phyloP scores from a whole-genome alignment of 37 sponge, comb jelly and placozoan genomes.

The Beroe ovata region DNA sequence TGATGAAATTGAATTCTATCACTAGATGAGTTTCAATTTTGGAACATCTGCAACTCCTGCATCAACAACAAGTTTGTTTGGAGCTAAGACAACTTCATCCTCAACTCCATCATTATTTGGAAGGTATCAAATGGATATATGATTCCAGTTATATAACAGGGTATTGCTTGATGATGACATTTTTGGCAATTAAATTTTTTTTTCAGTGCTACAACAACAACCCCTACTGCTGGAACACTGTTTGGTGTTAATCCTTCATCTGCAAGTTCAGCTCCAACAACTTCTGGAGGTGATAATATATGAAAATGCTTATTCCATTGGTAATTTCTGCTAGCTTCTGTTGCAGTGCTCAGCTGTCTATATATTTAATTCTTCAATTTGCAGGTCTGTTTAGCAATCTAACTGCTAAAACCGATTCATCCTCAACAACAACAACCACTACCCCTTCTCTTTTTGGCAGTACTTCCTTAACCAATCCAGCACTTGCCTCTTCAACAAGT shows the following conservation, averaged over 20 bases:
- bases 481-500: neutral
- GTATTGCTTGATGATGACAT: neutral
- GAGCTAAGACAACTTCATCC: neutral
- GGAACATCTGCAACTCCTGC: neutral
- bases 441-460: conserved; percentile 36
- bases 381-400: conserved; percentile 43
- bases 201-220: conserved; percentile 21
- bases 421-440: neutral
- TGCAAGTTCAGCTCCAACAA: neutral
- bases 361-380: neutral
- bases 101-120: neutral
- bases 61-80: conserved; percentile 36
- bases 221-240: conserved; percentile 38
- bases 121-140: neutral
- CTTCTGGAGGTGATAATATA: neutral
- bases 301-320: neutral
- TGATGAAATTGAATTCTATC: too few species aligned
- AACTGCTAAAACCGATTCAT: neutral
- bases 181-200: neutral
- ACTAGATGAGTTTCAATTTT: neutral
- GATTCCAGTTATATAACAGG: neutral
- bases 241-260: conserved; percentile 49
- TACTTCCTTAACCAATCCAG: neutral
- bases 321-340: neutral
- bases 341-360: too few species aligned